A percentile compares a stretch with the other conserved stretches of the same genome.
These are phyloP conservation scores for Centropyge bicolor DNA, from an alignment of 2,797 vertebrate genomes.

Conservation along the genomic window DNA sequence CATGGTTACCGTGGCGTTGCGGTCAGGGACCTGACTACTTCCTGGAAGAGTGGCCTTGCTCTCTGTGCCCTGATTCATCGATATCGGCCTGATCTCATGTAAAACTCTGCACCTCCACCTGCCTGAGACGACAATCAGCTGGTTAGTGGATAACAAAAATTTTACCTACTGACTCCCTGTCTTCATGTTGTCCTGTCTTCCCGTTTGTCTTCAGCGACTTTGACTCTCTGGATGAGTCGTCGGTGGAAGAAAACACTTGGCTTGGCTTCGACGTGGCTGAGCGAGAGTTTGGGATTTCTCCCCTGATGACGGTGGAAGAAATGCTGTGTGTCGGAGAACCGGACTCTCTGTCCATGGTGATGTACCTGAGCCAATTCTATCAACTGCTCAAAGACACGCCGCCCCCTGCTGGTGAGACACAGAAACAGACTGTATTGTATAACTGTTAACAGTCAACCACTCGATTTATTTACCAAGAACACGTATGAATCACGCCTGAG, in stretches of 20 bases:
- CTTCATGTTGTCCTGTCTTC: neutral
- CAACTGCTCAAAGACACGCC: conserved; percentile 92
- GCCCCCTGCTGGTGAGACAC: conserved; percentile 87
- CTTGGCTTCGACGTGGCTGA: conserved; percentile 91
- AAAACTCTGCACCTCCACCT: conserved; percentile 62
- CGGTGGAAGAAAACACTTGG: conserved; percentile 88
- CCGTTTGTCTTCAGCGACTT: conserved; percentile 82
- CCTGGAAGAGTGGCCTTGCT: conserved; percentile 96
- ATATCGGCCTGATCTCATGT: conserved; percentile 94
- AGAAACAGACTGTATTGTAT: no score
- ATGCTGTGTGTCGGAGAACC: conserved; percentile 91
- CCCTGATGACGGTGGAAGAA: conserved; percentile 95
- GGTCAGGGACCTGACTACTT: conserved; percentile 91
- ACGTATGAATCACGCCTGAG: no score
- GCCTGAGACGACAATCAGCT: no score
- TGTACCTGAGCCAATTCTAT: conserved; percentile 97
- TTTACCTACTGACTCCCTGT: neutral
- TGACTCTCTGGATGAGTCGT: conserved; percentile 87
- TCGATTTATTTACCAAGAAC: no score
- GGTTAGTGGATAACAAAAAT: neutral
- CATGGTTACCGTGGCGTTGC: conserved; percentile 89
- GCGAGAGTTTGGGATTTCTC: conserved; percentile 92
- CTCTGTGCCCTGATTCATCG: conserved; percentile 95
- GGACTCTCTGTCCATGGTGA: conserved; percentile 95
- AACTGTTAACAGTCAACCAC: no score